Conservation (phyloP, 2,113 vertebrate genomes). For the Apteryx mantelli region DNA sequence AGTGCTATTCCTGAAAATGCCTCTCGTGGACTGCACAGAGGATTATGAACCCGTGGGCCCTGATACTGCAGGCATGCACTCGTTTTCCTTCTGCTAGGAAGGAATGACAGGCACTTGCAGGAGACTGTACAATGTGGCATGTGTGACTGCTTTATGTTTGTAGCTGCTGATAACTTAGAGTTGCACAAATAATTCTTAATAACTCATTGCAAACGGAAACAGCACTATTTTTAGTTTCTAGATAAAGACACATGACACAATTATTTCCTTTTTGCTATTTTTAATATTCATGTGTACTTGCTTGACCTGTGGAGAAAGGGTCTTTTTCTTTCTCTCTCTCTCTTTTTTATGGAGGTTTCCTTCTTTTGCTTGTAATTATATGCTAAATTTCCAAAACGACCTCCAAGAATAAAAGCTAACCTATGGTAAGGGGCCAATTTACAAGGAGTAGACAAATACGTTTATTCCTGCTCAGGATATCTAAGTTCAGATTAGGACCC, state of each 20-base stretch:
- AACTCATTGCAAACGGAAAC: neutral
- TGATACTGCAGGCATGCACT: neutral
- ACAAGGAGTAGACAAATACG: neutral
- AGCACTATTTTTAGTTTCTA: neutral
- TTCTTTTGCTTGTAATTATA: neutral
- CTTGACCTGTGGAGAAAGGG: rapidly evolving
- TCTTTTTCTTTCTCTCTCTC: rapidly evolving
- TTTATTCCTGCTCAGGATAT: neutral
- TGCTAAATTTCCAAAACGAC: neutral
- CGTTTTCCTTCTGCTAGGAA: neutral
- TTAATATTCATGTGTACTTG: neutral
- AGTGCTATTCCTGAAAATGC: neutral
- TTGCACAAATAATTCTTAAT: neutral
- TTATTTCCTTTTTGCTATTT: neutral
- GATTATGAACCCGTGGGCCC: neutral
- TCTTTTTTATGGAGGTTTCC: neutral
- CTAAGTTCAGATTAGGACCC: neutral
- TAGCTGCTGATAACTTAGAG: neutral
- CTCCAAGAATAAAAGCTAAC: neutral
- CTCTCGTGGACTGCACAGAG: neutral
- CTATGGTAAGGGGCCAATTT: neutral
- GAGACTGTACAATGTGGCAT: neutral
- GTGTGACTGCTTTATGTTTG: neutral
- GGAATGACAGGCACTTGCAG: neutral
- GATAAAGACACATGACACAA: neutral